A percentile compares a stretch with the other conserved stretches of the same genome.
These are phyloP conservation scores for Scaptodrosophila lebanonensis DNA, from an alignment of 1,140 invertebrate genomes.

Conservation along the genomic window DNA sequence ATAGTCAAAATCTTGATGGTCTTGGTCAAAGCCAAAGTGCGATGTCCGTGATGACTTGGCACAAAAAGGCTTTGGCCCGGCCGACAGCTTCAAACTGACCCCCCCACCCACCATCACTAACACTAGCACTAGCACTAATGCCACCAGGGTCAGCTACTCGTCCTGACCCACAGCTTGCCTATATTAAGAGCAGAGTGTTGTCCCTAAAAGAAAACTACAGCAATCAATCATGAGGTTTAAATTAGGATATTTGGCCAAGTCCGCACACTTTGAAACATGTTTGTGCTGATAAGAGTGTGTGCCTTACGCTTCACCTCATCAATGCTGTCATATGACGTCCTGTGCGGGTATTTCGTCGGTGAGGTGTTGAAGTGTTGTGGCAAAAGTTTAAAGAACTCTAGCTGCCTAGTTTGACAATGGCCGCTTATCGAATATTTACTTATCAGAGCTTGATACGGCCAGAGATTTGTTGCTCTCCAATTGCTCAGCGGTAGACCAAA, in stretches of 20 bases:
- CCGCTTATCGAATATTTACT: slow-evolving; percentile 29
- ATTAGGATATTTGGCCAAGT: slow-evolving; percentile 73
- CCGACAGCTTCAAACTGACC: slow-evolving; percentile 67
- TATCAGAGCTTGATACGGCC: no score
- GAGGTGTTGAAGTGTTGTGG: slow-evolving; percentile 36
- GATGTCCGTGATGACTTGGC: slow-evolving; percentile 71
- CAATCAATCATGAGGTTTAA: slow-evolving; percentile 75
- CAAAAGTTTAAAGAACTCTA: slow-evolving; percentile 32
- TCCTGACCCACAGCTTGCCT: no score
- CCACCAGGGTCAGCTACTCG: no score
- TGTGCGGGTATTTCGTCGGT: slow-evolving; percentile 14
- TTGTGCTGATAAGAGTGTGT: slow-evolving; percentile 27
- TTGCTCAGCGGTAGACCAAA: slow-evolving; percentile 23
- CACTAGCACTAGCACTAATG: no score
- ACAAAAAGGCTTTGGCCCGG: slow-evolving; percentile 34
- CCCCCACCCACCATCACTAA: slow-evolving; percentile 18
- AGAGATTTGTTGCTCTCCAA: slow-evolving; percentile 32
- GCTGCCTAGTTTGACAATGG: slow-evolving; percentile 16
- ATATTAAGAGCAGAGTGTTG: slow-evolving; percentile 38
- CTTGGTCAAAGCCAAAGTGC: slow-evolving; percentile 74
- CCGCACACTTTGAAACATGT: slow-evolving; percentile 47
- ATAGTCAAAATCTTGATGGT: slow-evolving; percentile 52
- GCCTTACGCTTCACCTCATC: no score
- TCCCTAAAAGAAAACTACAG: slow-evolving; percentile 18
- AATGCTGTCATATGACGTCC: slow-evolving; percentile 40